phyloP scores from a whole-genome alignment of 2,113 vertebrate species.

The Felis catus region F.catus_Fca126_mat1.0 CM031424.1:82862501-82863000 shows the following conservation, averaged over 20 bases:
- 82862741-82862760: conserved; percentile 10
- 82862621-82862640: conserved; percentile 49
- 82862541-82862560: background rate
- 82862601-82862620: background rate
- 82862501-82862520: conserved; percentile 39
- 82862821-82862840: background rate
- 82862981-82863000: conserved; percentile 5
- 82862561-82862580: background rate
- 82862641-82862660: conserved; percentile 38
- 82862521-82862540: conserved; percentile 44
- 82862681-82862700: conserved; percentile 18
- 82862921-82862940: background rate
- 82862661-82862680: conserved; percentile 46
- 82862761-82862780: background rate
- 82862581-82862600: background rate
- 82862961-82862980: background rate
- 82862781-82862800: background rate
- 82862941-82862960: background rate
- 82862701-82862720: background rate
- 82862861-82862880: background rate
- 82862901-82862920: background rate
- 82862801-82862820: background rate
- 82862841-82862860: background rate
- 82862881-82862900: background rate
- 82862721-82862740: background rate